Evolutionary conservation across 1,140 invertebrate genomes (phyloP).

Genomic region (Littorina saxatilis): DNA sequence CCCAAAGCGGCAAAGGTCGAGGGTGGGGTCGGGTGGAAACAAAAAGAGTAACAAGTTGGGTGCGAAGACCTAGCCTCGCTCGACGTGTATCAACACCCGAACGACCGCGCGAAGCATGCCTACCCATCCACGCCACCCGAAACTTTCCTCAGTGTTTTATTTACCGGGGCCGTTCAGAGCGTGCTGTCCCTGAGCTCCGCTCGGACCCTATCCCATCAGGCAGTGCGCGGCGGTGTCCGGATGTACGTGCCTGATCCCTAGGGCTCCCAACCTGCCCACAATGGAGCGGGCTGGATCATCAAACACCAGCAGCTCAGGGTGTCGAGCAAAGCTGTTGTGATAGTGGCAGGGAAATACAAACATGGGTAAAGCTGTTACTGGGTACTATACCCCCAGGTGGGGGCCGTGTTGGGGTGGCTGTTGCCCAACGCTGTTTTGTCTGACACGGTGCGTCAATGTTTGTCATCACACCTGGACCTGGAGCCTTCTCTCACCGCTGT

Average conservation of each 20-base stretch:
- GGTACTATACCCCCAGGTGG: too few relatives aligned
- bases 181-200: background rate
- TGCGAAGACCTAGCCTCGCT: background rate
- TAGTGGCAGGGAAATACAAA: slow-evolving; percentile 15
- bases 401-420: background rate
- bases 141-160: slow-evolving; percentile 1
- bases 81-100: slow-evolving; percentile 25
- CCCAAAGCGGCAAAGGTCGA: background rate
- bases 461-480: slow-evolving; percentile 2
- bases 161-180: slow-evolving; percentile 13
- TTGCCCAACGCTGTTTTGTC: slow-evolving; percentile 1
- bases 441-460: slow-evolving; percentile 21
- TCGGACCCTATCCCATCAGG: background rate
- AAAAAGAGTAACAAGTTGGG: slow-evolving; percentile 36
- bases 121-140: slow-evolving; percentile 21
- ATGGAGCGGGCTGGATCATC: slow-evolving; percentile 1
- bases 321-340: slow-evolving; percentile 18
- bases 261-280: background rate
- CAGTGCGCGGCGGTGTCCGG: background rate
- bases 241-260: slow-evolving; percentile 20
- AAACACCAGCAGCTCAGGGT: background rate
- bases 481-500: too few relatives aligned
- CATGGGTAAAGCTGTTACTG: background rate
- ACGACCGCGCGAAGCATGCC: background rate
- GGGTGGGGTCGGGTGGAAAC: slow-evolving; percentile 6